Percentiles rank a stretch among this genome's conserved stretches.
Conservation (phyloP, 2,797 vertebrate species). For the Schizothorax lantsangensis region DNA sequence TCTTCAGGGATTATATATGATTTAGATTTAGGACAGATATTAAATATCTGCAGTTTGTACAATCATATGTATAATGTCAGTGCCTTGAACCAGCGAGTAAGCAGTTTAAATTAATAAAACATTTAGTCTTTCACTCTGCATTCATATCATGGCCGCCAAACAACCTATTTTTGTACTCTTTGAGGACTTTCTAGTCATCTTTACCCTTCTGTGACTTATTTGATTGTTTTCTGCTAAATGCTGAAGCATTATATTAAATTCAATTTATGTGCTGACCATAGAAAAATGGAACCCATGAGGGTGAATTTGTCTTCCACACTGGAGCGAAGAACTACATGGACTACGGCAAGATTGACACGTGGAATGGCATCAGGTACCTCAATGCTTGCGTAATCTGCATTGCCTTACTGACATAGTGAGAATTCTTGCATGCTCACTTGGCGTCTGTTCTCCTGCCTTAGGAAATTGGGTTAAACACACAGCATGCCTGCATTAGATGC, state of each 20-base stretch:
- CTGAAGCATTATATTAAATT: conserved; percentile 38
- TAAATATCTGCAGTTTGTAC: conserved; percentile 14
- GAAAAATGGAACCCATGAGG: conserved; percentile 85
- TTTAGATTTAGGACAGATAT: conserved; percentile 3
- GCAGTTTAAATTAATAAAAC: conserved; percentile 7
- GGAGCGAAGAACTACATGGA: conserved; percentile 82
- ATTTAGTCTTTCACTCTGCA: neutral
- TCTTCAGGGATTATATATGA: conserved; percentile 21
- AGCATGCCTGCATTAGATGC: conserved; percentile 47
- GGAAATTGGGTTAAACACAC: conserved; percentile 52
- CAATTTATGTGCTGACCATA: conserved; percentile 58
- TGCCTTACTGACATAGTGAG: conserved; percentile 9
- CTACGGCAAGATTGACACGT: conserved; percentile 83
- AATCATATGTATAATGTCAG: neutral
- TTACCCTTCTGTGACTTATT: conserved; percentile 11
- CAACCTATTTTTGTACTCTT: neutral
- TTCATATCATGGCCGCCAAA: neutral
- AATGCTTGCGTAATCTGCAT: neutral
- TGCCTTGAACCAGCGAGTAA: neutral
- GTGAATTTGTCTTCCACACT: conserved; percentile 84
- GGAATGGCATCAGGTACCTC: conserved; percentile 82
- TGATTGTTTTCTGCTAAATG: neutral
- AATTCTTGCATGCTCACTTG: conserved; percentile 23
- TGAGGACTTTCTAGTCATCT: neutral
- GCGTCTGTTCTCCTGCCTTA: conserved; percentile 23